Percentiles rank a stretch among this genome's conserved stretches.
Conservation (phyloP, 2,888 invertebrate genomes). For the Ophion ventricosus region DNA sequence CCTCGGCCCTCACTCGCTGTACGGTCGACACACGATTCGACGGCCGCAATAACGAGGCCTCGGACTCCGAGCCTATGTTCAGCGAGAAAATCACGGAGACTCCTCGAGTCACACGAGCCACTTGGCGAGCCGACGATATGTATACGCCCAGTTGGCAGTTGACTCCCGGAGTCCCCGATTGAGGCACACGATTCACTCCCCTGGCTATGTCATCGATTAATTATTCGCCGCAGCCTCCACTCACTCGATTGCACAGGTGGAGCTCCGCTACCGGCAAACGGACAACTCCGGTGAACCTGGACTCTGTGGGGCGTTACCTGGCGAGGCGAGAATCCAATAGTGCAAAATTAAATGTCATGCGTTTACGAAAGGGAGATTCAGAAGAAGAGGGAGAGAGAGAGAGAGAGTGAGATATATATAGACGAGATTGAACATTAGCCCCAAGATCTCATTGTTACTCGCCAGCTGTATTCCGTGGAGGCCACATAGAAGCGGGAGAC, state of each 20-base stretch:
- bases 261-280: constrained; percentile 11
- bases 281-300: constrained; percentile 7
- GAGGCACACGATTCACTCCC: constrained; percentile 39
- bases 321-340: constrained; percentile 24
- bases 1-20: neutral
- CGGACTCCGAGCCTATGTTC: neutral
- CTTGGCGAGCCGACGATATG: constrained; percentile 25
- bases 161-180: constrained; percentile 32
- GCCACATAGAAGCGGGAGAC: neutral
- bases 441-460: neutral
- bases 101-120: constrained; percentile 29
- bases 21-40: neutral
- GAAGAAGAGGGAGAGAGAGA: too few species aligned
- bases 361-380: neutral
- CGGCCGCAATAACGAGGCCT: constrained; percentile 12
- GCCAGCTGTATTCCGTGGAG: neutral
- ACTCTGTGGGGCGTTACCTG: constrained; percentile 58
- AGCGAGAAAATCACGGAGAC: neutral
- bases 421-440: neutral
- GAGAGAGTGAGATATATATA: too few species aligned
- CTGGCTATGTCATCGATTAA: constrained; percentile 60
- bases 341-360: constrained; percentile 2
- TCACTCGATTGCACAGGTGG: constrained; percentile 47
- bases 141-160: constrained; percentile 61
- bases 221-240: constrained; percentile 59